Evolutionary conservation across 2,888 invertebrate genomes (phyloP).

Genomic region (Drosophila robusta): DNA sequence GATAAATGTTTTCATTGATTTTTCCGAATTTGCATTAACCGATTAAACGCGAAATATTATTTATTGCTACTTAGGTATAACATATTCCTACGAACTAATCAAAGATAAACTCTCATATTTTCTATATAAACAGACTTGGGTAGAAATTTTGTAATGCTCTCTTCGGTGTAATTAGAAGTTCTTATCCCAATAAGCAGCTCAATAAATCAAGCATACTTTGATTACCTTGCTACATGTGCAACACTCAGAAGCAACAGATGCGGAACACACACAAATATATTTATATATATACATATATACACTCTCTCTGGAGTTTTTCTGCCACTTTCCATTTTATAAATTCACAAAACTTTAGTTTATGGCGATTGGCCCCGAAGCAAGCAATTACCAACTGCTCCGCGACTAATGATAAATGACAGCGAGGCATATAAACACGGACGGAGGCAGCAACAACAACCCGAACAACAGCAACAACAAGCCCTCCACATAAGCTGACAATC

Average conservation of each 20-base stretch:
- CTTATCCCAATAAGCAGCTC: no score
- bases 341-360: conserved; percentile 12
- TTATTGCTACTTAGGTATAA: no score
- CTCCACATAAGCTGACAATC: conserved; percentile 44
- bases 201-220: conserved; percentile 33
- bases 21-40: no score
- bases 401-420: conserved; percentile 77
- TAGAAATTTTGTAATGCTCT: no score
- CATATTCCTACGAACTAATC: no score
- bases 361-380: conserved; percentile 29
- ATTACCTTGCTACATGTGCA: conserved; percentile 39
- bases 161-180: no score
- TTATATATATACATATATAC: conserved; percentile 2
- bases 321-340: conserved; percentile 50
- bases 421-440: conserved; percentile 38
- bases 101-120: no score
- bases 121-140: no score
- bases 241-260: conserved; percentile 27
- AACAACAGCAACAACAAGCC: conserved; percentile 13
- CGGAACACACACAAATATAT: no score
- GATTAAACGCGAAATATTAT: no score
- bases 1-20: no score
- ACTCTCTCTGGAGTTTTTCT: conserved; percentile 6
- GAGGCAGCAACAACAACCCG: conserved; percentile 6
- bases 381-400: conserved; percentile 51